Evolutionary conservation across 2,888 invertebrate genomes (phyloP).

Genomic region (Chrysolina haemoptera): DNA sequence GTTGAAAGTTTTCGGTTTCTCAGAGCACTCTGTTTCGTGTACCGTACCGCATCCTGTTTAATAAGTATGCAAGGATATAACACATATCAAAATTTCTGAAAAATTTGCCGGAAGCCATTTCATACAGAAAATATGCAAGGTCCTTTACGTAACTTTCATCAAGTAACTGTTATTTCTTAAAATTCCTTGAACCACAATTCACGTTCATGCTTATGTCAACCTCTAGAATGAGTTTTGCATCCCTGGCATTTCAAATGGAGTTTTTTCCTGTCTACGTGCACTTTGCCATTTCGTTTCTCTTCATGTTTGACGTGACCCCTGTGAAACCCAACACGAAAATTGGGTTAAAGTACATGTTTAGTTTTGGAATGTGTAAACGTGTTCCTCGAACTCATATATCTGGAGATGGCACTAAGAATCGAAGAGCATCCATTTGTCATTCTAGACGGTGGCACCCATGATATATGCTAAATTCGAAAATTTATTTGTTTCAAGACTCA

Average conservation of each 20-base stretch:
- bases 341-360: slow-evolving; percentile 9
- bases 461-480: slow-evolving; percentile 50
- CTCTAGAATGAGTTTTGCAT: no score
- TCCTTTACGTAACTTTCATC: no score
- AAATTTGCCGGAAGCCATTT: no score
- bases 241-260: not conserved
- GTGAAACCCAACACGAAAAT: not conserved
- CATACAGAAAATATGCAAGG: no score
- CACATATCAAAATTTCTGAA: no score
- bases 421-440: slow-evolving; percentile 56
- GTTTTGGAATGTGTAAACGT: not conserved
- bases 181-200: no score
- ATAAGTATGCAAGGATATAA: no score
- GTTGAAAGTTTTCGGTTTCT: no score
- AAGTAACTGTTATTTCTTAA: no score
- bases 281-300: not conserved
- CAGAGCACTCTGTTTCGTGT: no score
- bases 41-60: no score
- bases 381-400: slow-evolving; percentile 49
- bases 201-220: no score
- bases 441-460: slow-evolving; percentile 49
- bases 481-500: slow-evolving; percentile 52
- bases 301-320: not conserved
- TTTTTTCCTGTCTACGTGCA: not conserved
- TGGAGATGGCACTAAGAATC: slow-evolving; percentile 52